Percentiles rank a stretch among this genome's conserved stretches.
Conservation (phyloP, 2,113 vertebrate genomes). For the Gila orcuttii region DNA sequence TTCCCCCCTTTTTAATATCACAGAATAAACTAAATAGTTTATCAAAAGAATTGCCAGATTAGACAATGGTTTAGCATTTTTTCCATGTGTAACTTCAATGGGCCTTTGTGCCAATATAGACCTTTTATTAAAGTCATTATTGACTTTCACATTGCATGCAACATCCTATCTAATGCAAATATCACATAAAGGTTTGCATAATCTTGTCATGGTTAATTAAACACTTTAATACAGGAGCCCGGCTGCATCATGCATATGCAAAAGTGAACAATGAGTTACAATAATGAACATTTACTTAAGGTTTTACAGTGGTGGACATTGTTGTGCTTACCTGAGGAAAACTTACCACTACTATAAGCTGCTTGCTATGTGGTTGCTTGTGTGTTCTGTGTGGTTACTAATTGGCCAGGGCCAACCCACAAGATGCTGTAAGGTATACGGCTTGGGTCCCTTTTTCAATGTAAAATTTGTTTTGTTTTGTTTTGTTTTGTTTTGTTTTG, state of each 20-base stretch:
- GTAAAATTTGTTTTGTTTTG: background rate
- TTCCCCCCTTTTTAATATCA: background rate
- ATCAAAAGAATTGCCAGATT: background rate
- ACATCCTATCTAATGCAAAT: conserved; percentile 19
- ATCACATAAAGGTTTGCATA: conserved; percentile 7
- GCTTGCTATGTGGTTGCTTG: background rate
- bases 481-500: background rate
- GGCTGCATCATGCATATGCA: conserved; percentile 38
- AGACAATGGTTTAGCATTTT: background rate
- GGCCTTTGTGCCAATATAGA: background rate
- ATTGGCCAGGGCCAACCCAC: background rate
- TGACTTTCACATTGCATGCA: background rate
- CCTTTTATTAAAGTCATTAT: background rate
- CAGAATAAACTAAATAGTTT: background rate
- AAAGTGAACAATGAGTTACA: conserved; percentile 1
- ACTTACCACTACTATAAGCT: background rate
- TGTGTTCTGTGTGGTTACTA: background rate
- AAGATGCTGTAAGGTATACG: background rate
- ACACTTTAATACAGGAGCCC: background rate
- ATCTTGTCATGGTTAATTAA: conserved; percentile 22
- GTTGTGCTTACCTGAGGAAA: background rate
- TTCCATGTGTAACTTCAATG: background rate
- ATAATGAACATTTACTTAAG: background rate
- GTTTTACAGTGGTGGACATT: background rate
- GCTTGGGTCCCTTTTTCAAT: background rate